Conservation (phyloP, 2,113 vertebrate species). For the Oxyruncus cristatus region DNA sequence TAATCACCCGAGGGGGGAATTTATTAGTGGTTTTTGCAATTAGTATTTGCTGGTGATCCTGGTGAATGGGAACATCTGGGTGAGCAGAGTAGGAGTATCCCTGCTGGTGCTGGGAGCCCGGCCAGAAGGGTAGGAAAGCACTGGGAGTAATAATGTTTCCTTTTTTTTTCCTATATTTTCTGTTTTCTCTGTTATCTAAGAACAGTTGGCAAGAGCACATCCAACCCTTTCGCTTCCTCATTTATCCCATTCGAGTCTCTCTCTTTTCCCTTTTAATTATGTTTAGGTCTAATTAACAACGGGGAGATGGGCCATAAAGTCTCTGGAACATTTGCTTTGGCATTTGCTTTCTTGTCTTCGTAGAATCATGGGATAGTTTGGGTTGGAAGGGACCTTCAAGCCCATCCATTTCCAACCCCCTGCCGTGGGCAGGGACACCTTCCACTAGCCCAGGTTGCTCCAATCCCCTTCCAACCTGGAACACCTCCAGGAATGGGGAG, state of each 20-base stretch:
- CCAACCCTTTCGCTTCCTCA: not conserved
- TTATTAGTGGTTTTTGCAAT: not conserved
- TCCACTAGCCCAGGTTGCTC: accelerated
- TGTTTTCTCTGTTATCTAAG: not conserved
- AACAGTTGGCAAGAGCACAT: not conserved
- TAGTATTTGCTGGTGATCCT: not conserved
- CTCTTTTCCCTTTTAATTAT: not conserved
- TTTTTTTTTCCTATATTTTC: not conserved
- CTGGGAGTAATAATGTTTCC: not conserved
- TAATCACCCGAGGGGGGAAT: not conserved
- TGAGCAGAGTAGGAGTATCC: not conserved
- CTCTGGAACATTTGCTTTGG: not conserved
- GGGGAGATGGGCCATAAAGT: not conserved
- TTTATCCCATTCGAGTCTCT: accelerated
- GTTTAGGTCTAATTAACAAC: not conserved
- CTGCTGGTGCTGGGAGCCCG: accelerated
- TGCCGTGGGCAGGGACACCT: not conserved
- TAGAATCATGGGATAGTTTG: not conserved
- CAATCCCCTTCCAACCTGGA: not conserved
- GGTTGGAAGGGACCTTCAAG: not conserved
- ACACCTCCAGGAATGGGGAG: not conserved
- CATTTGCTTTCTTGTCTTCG: not conserved
- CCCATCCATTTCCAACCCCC: not conserved
- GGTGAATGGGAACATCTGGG: accelerated
- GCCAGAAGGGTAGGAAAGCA: conserved; percentile 14